These are phyloP conservation scores for Eristalis arbustorum DNA, from an alignment of 2,888 invertebrate species.

Conservation along the genomic window DNA sequence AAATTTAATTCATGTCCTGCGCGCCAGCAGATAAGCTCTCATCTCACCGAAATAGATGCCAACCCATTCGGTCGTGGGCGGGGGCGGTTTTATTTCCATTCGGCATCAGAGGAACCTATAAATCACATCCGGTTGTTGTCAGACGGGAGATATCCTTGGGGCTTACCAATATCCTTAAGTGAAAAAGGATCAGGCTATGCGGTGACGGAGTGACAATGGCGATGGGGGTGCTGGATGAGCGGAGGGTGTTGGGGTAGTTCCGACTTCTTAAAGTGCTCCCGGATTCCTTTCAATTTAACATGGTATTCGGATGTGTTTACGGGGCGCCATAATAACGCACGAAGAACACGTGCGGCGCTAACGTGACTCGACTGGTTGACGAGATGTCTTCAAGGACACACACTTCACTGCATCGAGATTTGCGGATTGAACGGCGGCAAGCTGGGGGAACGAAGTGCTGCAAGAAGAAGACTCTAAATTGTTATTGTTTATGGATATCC, in stretches of 20 bases:
- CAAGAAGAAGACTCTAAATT: not conserved
- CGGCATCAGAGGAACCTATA: not conserved
- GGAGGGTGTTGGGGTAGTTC: no score
- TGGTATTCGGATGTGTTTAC: not conserved
- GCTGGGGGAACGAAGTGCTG: not conserved
- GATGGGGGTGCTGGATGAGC: no score
- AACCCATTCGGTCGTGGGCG: not conserved
- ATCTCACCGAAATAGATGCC: constrained; percentile 3
- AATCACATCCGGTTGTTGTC: not conserved
- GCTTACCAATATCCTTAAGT: not conserved
- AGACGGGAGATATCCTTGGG: not conserved
- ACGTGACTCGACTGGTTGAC: not conserved
- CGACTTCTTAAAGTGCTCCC: not conserved
- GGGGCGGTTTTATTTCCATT: no score
- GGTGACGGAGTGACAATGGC: not conserved
- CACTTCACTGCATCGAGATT: not conserved
- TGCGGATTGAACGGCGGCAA: not conserved
- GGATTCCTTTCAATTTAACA: not conserved
- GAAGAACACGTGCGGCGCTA: not conserved
- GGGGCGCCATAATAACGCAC: not conserved
- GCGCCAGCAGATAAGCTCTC: constrained; percentile 8
- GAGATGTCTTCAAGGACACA: not conserved
- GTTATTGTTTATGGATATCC: not conserved
- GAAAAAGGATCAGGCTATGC: not conserved
- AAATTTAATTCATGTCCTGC: constrained; percentile 29